Evolutionary conservation across 2,888 invertebrate genomes (phyloP), one percentile per base, ranked within the genome.

Genomic region (Pristionchus fissidentatus): DNA sequence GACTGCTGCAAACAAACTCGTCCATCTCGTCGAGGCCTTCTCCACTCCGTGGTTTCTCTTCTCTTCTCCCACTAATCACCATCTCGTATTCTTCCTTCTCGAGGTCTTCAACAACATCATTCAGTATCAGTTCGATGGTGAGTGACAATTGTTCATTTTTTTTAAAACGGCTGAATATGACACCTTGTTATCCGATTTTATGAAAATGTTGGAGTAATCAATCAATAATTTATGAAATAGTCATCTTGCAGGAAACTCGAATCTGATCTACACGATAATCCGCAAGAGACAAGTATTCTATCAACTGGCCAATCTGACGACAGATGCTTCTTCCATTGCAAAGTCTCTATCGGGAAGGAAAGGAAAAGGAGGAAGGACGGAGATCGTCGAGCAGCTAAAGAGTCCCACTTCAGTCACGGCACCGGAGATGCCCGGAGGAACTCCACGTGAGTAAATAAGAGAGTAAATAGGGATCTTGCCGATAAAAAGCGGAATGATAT

Each of bases 21-120:
- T 99, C 83, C 99, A 99, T 93, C 94, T 99, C 77, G 87, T 89
- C n/a, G 87, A 88, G 81, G 88, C 89, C 15, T 99, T 99, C 94
- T 97, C 97, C 93, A 98, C 98, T 0, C 98, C 98, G 0, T 99
- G 99, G 98, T 99, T 99, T 94, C 94, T 99, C 90, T 97, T 97
- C 93, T 97, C 97, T 5, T 96, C 96, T 70, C 96, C 97, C 1
- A 96, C 96, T 57, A 98, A 99, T 93, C 98, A 99, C 93, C 98
- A 99, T 93, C 95, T 99, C 87, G 97, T 99, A 15, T 99, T 99
- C 94, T 98, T 99, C 94, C 94, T 99, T 78, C 94, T 99, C 81
- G 99, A 99, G 94, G 97, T 98, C 93, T 99, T 99, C 94, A 99
- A 99, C 94, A 99, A 99, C 93, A 98, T 99, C 90, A 99, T 99